These are phyloP conservation scores for Choristoneura rosaceana DNA, from an alignment of 2,888 invertebrate species.

Conservation along the genomic window DNA sequence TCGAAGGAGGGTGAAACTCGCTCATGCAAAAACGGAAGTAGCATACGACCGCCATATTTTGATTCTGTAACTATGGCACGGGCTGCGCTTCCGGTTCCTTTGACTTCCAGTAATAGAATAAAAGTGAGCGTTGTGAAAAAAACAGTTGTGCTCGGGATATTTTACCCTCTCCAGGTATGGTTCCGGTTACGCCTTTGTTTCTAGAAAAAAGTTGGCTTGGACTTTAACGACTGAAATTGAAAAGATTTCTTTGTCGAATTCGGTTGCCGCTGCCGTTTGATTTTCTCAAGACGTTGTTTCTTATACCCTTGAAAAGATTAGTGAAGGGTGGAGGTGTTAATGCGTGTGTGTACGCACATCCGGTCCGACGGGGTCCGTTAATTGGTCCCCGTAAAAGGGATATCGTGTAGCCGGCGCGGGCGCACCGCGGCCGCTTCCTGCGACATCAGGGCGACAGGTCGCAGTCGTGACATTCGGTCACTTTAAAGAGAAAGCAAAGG, in stretches of 20 bases:
- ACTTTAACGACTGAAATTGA: conserved; percentile 7
- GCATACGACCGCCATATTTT: conserved; percentile 77
- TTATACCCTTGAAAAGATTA: conserved; percentile 75
- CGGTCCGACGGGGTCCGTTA: conserved; percentile 82
- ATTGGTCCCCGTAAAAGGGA: conserved; percentile 85
- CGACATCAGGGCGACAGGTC: conserved; percentile 63
- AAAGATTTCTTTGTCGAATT: conserved; percentile 51
- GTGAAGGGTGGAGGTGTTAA: conserved; percentile 82
- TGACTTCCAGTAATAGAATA: conserved; percentile 45
- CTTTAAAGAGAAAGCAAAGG: conserved; percentile 62
- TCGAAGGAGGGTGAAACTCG: conserved; percentile 71
- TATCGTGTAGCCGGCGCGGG: conserved; percentile 77
- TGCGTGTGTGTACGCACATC: conserved; percentile 79
- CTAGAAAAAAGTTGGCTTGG: conserved; percentile 11
- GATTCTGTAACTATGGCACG: conserved; percentile 78
- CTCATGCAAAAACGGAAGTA: conserved; percentile 81
- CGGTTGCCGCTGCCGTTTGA: conserved; percentile 58
- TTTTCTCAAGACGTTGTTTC: conserved; percentile 64
- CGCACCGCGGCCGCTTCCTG: conserved; percentile 71
- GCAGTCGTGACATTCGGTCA: conserved; percentile 62
- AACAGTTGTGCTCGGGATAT: conserved; percentile 17
- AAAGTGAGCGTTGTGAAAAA: conserved; percentile 22
- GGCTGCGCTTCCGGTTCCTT: conserved; percentile 75
- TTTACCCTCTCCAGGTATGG: conserved; percentile 21
- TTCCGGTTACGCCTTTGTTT: conserved; percentile 11